phyloP scores from a whole-genome alignment of 2,797 vertebrate genomes.

The Crax fasciolata region DNA sequence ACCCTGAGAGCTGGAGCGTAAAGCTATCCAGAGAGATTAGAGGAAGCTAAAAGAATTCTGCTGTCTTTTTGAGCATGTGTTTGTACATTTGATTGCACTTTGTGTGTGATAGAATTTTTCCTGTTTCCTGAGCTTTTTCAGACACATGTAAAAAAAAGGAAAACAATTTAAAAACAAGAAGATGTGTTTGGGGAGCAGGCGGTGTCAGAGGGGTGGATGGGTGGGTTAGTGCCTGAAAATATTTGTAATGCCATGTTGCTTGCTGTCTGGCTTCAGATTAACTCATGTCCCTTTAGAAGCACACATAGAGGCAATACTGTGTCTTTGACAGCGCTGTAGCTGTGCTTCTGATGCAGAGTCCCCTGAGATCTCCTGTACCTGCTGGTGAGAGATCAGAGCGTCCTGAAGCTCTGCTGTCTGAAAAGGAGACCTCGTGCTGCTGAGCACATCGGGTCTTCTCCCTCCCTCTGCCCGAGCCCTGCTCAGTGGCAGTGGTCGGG shows the following conservation, averaged over 20 bases:
- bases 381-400: conserved; percentile 8
- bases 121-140: conserved; percentile 23
- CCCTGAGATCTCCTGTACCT: not conserved
- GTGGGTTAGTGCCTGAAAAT: not conserved
- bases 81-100: conserved; percentile 54
- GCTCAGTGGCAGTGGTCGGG: not conserved
- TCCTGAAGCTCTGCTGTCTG: not conserved
- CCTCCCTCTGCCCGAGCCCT: rapidly evolving
- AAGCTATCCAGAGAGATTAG: conserved; percentile 54
- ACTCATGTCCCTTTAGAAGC: conserved; percentile 34
- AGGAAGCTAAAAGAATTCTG: conserved; percentile 53
- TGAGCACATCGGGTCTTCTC: rapidly evolving
- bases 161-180: conserved; percentile 4
- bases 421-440: not conserved
- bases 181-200: not conserved
- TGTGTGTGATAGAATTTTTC: not conserved
- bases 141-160: not conserved
- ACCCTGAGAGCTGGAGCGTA: not conserved
- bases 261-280: not conserved
- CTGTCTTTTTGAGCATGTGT: conserved; percentile 39
- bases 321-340: conserved; percentile 15
- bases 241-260: not conserved
- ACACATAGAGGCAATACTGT: not conserved
- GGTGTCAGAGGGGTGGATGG: not conserved
- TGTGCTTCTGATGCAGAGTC: not conserved